These are phyloP conservation scores for Mormyrus lacerda DNA, from an alignment of 2,113 vertebrate genomes.

Conservation along the genomic window DNA sequence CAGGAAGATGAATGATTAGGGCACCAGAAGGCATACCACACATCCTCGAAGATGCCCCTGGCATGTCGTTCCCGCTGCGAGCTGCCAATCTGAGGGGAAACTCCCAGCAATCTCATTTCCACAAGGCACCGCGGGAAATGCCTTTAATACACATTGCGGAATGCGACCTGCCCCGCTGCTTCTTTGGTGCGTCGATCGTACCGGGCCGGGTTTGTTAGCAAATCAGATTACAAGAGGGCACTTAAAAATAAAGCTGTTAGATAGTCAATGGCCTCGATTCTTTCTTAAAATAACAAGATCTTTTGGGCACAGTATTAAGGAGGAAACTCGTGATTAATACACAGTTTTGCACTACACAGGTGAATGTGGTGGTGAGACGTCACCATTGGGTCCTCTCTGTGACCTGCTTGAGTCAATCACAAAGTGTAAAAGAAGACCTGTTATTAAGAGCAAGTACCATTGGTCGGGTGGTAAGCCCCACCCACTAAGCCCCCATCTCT, in stretches of 20 bases:
- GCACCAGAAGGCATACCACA: neutral
- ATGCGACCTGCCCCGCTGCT: neutral
- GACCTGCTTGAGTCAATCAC: neutral
- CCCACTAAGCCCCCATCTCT: neutral
- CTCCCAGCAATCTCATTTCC: neutral
- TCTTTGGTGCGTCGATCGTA: neutral
- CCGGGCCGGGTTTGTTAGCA: neutral
- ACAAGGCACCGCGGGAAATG: neutral
- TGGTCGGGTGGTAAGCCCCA: neutral
- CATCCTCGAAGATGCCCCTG: neutral
- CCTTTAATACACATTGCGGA: neutral
- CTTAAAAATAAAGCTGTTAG: neutral
- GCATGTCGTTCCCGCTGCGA: neutral
- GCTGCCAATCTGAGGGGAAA: neutral
- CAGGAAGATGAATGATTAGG: neutral
- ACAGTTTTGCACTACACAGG: neutral
- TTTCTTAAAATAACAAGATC: neutral
- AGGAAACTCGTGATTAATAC: neutral
- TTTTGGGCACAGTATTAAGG: neutral
- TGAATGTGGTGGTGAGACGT: neutral
- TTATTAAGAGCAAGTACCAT: neutral
- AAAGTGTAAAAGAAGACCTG: neutral
- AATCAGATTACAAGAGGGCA: neutral
- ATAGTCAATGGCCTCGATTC: neutral
- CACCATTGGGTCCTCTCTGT: neutral